Evolutionary conservation across 2,888 invertebrate genomes (phyloP), one percentile per base, ranked within the genome.

Genomic region (Oscheius sp.): DNA sequence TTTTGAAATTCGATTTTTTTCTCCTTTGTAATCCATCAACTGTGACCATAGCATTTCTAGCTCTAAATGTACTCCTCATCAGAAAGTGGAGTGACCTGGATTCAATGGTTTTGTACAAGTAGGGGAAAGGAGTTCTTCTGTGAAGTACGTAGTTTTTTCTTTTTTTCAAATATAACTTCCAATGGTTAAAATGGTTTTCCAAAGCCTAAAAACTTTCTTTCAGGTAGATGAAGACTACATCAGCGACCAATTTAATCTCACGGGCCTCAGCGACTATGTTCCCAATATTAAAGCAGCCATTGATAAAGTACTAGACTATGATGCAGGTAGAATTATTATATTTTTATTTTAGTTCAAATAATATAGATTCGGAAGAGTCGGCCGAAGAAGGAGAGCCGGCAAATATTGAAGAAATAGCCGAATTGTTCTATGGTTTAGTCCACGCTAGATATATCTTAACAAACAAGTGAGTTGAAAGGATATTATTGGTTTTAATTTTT

Each of bases 181-280:
- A 9, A 9, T 36, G 36, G 36, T 36, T 36, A 14, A 36, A 36
- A 36, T 14, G 12, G 36, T 8, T 36, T 36, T 36, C 36, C 8
- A 36, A 36, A 17, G n/a, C n/a, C n/a, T n/a, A n/a, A n/a, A n/a
- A n/a, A n/a, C n/a, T n/a, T n/a, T n/a, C n/a, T 45, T 67, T 47
- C 47, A 67, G 67, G 49, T 67, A 17, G 67, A 67, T n/a, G 67
- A 67, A 17, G 57, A 45, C 36, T 67, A 59, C 36, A 49, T 67
- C 33, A 26, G 33, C 20, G 67, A 67, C 20, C 57, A 56, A 32
- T 67, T 67, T 36, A 67, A 67, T 30, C 28, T 67, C 28, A 67
- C 67, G 5, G 67, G 67, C 20, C 33, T 67, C 28, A 47, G 26
- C 17, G 59, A 67, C 17, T 57, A 44, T 20, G 67, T 67, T 12